Evolutionary conservation across 2,888 invertebrate species (phyloP).

Genomic region (Ecliptopera silaceata): DNA sequence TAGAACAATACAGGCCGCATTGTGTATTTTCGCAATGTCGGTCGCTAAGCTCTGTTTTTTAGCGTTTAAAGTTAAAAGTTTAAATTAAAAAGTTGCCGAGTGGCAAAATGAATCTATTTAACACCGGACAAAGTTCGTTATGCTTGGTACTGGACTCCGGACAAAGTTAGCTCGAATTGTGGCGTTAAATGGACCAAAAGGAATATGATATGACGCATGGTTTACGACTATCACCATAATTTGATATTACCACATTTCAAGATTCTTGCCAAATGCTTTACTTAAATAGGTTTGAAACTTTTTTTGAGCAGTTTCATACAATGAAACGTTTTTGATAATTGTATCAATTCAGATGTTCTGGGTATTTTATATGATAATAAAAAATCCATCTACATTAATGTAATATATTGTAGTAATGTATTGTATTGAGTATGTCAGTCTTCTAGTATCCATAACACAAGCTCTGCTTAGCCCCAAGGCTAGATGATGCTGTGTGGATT

Average conservation of each 20-base stretch:
- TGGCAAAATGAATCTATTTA: slow-evolving; percentile 50
- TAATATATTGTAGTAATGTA: too few species aligned
- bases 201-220: slow-evolving; percentile 13
- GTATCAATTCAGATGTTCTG: too few species aligned
- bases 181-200: slow-evolving; percentile 34
- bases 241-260: slow-evolving; percentile 6
- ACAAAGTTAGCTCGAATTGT: slow-evolving; percentile 37
- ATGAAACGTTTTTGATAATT: too few species aligned
- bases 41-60: slow-evolving; percentile 17
- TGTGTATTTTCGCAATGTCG: not conserved
- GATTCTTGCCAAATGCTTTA: not conserved
- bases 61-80: slow-evolving; percentile 41
- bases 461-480: too few species aligned
- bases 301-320: too few species aligned
- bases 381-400: too few species aligned
- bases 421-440: too few species aligned
- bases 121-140: slow-evolving; percentile 46
- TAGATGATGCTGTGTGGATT: too few species aligned
- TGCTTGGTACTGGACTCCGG: slow-evolving; percentile 28
- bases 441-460: too few species aligned
- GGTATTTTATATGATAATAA: too few species aligned
- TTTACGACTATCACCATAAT: slow-evolving; percentile 9
- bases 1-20: not conserved
- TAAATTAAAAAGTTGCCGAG: slow-evolving; percentile 50
- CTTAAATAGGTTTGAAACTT: too few species aligned